These are phyloP conservation scores for Addax nasomaculatus DNA, from an alignment of 2,113 vertebrate species.

Conservation along the genomic window DNA sequence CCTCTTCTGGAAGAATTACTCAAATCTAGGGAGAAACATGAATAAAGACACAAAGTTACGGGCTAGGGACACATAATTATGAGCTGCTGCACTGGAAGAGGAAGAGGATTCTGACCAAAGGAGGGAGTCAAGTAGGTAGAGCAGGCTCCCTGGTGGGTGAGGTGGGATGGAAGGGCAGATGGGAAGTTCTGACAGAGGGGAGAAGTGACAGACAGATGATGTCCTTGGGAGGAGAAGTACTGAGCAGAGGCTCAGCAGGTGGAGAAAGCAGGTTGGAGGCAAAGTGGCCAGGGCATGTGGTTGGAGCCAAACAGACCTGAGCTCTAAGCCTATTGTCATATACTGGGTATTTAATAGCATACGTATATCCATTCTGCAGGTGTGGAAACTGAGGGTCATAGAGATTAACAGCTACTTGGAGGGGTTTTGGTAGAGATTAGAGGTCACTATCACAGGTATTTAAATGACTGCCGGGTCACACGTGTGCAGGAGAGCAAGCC, in stretches of 20 bases:
- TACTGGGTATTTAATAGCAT: background rate
- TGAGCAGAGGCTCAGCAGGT: background rate
- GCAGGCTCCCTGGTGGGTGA: fast-evolving
- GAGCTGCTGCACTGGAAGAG: background rate
- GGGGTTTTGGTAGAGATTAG: background rate
- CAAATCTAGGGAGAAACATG: background rate
- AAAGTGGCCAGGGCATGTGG: background rate
- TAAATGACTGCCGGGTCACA: background rate
- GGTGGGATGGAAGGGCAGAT: background rate
- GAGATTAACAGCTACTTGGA: background rate
- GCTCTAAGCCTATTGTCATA: background rate
- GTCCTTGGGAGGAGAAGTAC: background rate
- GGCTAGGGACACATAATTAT: background rate
- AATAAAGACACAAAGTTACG: background rate
- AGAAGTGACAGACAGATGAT: background rate
- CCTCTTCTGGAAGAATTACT: background rate
- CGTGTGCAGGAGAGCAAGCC: fast-evolving
- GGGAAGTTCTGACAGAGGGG: background rate
- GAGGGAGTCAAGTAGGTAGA: background rate
- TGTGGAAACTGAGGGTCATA: background rate
- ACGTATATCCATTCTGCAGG: background rate
- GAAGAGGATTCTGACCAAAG: background rate
- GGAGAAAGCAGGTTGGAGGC: background rate
- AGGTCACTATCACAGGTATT: background rate
- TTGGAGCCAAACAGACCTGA: background rate